Conservation (phyloP, 2,888 invertebrate genomes). For the Apeira syringaria region DNA sequence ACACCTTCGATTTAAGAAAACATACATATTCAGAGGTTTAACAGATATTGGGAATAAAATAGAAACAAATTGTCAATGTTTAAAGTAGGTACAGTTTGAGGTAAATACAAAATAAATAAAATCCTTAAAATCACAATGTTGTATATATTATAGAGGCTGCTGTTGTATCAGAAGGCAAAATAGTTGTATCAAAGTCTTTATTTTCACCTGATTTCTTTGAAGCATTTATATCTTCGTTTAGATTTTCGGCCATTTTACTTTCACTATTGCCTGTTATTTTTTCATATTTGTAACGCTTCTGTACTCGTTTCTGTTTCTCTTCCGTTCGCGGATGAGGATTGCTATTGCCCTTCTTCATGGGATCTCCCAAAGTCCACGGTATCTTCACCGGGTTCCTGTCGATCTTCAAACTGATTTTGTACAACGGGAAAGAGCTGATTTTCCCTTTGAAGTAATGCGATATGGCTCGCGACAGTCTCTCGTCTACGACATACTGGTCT, state of each 20-base stretch:
- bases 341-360: conserved; percentile 11
- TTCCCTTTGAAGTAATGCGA: conserved; percentile 56
- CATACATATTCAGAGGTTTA: too few relatives aligned
- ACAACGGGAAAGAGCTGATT: conserved; percentile 62
- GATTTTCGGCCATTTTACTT: neutral
- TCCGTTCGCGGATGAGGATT: neutral
- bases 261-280: neutral
- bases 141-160: conserved; percentile 1
- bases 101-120: conserved; percentile 1
- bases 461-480: conserved; percentile 55
- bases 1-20: too few relatives aligned
- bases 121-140: too few relatives aligned
- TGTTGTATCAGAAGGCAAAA: neutral
- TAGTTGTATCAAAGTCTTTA: neutral
- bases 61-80: too few relatives aligned
- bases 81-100: too few relatives aligned
- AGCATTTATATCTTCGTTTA: neutral
- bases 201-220: neutral
- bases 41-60: too few relatives aligned
- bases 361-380: conserved; percentile 57
- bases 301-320: conserved; percentile 1
- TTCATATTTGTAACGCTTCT: conserved; percentile 6
- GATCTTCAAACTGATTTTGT: conserved; percentile 59
- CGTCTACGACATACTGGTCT: conserved; percentile 57
- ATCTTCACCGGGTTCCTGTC: conserved; percentile 66